phyloP scores from a whole-genome alignment of 2,888 invertebrate genomes.

The Tiliacea aurago region DNA sequence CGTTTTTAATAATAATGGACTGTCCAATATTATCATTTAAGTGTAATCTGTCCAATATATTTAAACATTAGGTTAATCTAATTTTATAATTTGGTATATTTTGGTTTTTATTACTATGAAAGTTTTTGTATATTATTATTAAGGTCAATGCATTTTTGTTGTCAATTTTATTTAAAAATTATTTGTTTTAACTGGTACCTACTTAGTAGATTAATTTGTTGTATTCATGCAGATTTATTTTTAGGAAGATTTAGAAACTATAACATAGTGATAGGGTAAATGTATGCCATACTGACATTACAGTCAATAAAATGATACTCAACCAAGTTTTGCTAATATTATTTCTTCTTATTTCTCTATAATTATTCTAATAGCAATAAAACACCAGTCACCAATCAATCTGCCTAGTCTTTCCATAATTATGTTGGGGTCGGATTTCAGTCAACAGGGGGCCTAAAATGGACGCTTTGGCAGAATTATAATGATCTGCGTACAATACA shows the following conservation, averaged over 20 bases:
- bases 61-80: constrained; percentile 39
- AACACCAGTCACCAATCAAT: no score
- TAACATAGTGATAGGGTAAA: constrained; percentile 72
- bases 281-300: constrained; percentile 80
- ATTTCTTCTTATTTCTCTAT: not conserved
- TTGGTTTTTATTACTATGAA: constrained; percentile 28
- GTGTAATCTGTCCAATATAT: constrained; percentile 60
- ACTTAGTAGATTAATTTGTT: constrained; percentile 56
- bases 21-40: constrained; percentile 57
- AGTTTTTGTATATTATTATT: constrained; percentile 26
- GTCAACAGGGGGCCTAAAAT: no score
- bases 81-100: constrained; percentile 39
- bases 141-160: constrained; percentile 59
- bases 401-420: not conserved
- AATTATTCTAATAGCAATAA: not conserved
- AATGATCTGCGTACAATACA: no score
- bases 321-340: constrained; percentile 45
- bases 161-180: constrained; percentile 43
- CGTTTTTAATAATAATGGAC: constrained; percentile 39
- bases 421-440: not conserved
- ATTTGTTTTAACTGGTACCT: constrained; percentile 48
- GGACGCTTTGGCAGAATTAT: no score
- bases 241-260: constrained; percentile 57
- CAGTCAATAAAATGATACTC: constrained; percentile 79
- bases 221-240: constrained; percentile 57